Evolutionary conservation across 2,888 invertebrate genomes (phyloP).

Genomic region (Cephus pygmeus): DNA sequence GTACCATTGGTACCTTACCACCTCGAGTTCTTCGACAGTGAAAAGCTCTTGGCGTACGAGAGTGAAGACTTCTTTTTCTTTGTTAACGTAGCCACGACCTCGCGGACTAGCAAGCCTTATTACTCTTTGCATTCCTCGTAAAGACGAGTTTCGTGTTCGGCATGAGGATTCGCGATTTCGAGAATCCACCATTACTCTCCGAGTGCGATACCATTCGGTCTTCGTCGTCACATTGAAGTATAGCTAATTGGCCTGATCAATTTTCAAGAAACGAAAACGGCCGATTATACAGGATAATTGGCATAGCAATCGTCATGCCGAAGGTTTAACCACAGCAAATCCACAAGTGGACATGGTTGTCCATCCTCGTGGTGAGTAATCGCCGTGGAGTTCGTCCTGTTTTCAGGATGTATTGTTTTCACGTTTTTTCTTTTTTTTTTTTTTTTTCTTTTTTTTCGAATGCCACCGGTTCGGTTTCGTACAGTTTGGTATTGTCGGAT

Average conservation of each 20-base stretch:
- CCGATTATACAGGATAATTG: neutral
- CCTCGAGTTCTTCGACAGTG: neutral
- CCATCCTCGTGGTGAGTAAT: conserved; percentile 14
- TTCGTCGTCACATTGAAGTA: neutral
- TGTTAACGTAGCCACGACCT: neutral
- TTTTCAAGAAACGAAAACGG: neutral
- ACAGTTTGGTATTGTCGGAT: conserved; percentile 42
- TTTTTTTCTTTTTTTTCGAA: conserved; percentile 32
- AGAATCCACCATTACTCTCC: conserved; percentile 13
- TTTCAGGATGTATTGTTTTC: conserved; percentile 44
- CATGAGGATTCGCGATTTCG: conserved; percentile 26
- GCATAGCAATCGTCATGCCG: neutral
- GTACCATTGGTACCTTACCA: neutral
- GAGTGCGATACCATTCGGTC: neutral
- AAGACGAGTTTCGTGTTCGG: neutral
- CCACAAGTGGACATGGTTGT: neutral
- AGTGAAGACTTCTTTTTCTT: neutral
- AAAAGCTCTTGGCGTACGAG: neutral
- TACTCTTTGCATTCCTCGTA: neutral
- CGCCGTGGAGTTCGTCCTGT: conserved; percentile 30
- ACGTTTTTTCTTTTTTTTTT: conserved; percentile 23
- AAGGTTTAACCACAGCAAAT: neutral
- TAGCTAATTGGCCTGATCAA: neutral
- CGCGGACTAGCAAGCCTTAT: neutral
- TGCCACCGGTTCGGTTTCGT: conserved; percentile 41